Base-by-base conservation (phyloP, 2,797 vertebrate species). In the Setipinna tenuifilis region DNA sequence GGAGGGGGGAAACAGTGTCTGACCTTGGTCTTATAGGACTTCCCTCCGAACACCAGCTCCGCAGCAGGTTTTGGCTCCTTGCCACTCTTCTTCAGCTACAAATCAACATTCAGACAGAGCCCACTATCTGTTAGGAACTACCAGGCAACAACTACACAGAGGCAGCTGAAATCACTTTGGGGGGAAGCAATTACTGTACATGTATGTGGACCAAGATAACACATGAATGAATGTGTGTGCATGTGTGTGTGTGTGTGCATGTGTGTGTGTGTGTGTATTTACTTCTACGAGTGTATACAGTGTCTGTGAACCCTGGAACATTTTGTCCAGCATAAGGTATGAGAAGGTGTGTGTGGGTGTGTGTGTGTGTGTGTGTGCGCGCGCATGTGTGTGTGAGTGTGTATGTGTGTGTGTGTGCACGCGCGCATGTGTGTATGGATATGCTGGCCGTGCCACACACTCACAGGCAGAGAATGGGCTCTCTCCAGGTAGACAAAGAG, bases 401-500 rank as follows among this genome's bases (percentile, higher is more conserved):
- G 35, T 41, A 5, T 41, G 25, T 5, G 28, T 75, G 68, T 35
- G 68, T 75, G 31, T 75, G 28, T 62, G 4, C 17, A 16, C 35
- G 14, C 35, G 71, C 21, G 17, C 21, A 31, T 78, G 31, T 44
- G 31, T 78, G 31, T 78, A 31, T 75, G 71, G 41, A 5, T 78
- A 31, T 78, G 68, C n/a, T 14, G 6, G 85, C 84, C 86, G 75
- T 61, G 68, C 6, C 61, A 28, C 6, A 44, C 10, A 92, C 96
- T 96, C 91, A 98, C 97, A 81, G 95, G 97, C 86, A 98, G 91
- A 6, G 91, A 93, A 10, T 94, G 91, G 0, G 96, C 97, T 87
- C 95, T 93, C 68, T 98, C 97, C 90, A 98, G 9, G 11, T 95
- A 96, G 35, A 98, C 89, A 0, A 94, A 97, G n/a, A 98, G 94